Conservation (phyloP, 2,113 vertebrate genomes). For the Puffinus mauretanicus region DNA sequence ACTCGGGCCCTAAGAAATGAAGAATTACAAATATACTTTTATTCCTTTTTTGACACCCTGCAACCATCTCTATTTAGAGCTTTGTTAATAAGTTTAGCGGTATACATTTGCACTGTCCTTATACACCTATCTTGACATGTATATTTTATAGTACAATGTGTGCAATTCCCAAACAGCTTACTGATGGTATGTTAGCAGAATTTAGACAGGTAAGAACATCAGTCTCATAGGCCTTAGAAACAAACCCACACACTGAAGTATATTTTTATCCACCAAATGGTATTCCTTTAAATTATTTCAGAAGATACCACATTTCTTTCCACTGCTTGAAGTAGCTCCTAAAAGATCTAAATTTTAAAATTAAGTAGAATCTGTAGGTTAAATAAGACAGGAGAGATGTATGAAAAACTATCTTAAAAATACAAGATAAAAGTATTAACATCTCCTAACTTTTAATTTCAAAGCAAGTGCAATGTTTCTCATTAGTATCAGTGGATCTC, state of each 20-base stretch:
- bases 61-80: neutral
- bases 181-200: neutral
- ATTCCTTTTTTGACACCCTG: conserved; percentile 21
- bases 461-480: neutral
- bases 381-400: neutral
- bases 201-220: conserved; percentile 38
- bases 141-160: neutral
- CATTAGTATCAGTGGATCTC: neutral
- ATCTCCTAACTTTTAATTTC: neutral
- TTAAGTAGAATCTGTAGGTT: neutral
- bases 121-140: neutral
- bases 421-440: neutral
- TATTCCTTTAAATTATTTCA: neutral
- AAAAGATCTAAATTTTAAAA: neutral
- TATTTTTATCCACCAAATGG: neutral
- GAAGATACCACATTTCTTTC: neutral
- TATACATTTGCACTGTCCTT: conserved; percentile 29
- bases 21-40: conserved; percentile 2
- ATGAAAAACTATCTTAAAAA: neutral
- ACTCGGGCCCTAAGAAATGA: conserved; percentile 37
- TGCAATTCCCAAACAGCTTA: conserved; percentile 38
- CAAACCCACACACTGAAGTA: neutral
- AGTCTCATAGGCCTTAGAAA: conserved; percentile 26
- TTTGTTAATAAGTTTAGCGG: neutral
- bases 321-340: neutral